phyloP scores from a whole-genome alignment of 35 echinoderm and acorn worm genomes.

The Holothuria glaberrima region DNA sequence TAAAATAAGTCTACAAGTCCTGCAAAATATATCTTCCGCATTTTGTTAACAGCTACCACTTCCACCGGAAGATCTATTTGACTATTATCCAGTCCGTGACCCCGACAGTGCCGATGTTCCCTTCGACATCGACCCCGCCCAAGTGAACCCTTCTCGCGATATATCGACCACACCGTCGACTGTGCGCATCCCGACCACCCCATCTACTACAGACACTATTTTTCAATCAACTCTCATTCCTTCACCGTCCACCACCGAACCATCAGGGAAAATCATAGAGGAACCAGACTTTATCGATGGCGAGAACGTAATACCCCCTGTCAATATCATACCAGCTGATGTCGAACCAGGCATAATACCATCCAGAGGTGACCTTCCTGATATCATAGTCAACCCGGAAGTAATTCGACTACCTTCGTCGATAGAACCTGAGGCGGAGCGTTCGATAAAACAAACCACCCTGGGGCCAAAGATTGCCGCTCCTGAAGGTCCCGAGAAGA shows the following conservation, averaged over 20 bases:
- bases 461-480: not conserved
- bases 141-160: not conserved
- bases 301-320: not conserved
- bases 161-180: not conserved
- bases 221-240: not conserved
- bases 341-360: not conserved
- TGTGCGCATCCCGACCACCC: not conserved
- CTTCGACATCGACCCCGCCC: constrained; percentile 14
- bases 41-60: constrained; percentile 26
- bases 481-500: not conserved
- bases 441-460: not conserved
- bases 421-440: not conserved
- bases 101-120: constrained; percentile 1
- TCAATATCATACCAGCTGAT: not conserved
- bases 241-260: not conserved
- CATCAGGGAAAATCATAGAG: not conserved
- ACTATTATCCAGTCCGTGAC: constrained; percentile 1
- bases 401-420: not conserved
- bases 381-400: not conserved
- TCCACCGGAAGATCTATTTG: not conserved
- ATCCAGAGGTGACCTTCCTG: not conserved
- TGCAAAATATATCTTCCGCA: not conserved
- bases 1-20: too few relatives aligned
- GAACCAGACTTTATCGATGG: not conserved
- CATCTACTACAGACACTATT: not conserved